A percentile compares a stretch with the other conserved stretches of the same genome.
These are phyloP conservation scores for Pungitius pungitius DNA, from an alignment of 2,113 vertebrate species.

Conservation along the genomic window DNA sequence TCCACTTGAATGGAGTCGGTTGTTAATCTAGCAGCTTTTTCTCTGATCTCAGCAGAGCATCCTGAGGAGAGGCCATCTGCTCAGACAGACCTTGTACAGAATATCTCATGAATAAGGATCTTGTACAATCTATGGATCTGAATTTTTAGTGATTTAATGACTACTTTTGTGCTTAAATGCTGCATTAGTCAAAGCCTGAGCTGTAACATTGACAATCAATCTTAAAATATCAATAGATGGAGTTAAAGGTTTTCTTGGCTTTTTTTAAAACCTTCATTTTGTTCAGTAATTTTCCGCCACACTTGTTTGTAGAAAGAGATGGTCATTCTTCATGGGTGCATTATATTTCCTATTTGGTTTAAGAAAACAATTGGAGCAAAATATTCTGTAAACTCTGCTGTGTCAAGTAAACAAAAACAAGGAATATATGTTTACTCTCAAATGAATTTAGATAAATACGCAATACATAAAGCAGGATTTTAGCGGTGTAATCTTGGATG, in stretches of 20 bases:
- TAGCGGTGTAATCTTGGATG: not conserved
- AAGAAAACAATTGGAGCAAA: not conserved
- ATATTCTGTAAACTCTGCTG: not conserved
- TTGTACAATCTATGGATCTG: not conserved
- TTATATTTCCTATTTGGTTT: no score
- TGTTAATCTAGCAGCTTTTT: slow-evolving; percentile 65
- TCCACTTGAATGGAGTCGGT: slow-evolving; percentile 66
- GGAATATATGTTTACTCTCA: not conserved
- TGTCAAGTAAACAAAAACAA: not conserved
- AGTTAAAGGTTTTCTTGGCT: not conserved
- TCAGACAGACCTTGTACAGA: slow-evolving; percentile 53
- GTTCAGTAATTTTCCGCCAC: not conserved
- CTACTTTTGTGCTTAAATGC: slow-evolving; percentile 8
- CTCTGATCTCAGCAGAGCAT: slow-evolving; percentile 61
- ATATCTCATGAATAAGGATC: slow-evolving; percentile 25
- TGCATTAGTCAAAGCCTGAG: slow-evolving; percentile 1
- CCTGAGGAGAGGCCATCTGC: slow-evolving; percentile 73
- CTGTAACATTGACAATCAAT: not conserved
- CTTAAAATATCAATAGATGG: not conserved
- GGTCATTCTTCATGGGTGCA: no score
- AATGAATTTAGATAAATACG: not conserved
- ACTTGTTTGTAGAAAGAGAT: not conserved
- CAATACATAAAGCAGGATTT: not conserved
- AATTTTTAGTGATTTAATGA: slow-evolving; percentile 14
- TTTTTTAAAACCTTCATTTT: not conserved